Evolutionary conservation across 2,888 invertebrate genomes (phyloP), one percentile per base, ranked within the genome.

Genomic region (Oxytorus armatus): DNA sequence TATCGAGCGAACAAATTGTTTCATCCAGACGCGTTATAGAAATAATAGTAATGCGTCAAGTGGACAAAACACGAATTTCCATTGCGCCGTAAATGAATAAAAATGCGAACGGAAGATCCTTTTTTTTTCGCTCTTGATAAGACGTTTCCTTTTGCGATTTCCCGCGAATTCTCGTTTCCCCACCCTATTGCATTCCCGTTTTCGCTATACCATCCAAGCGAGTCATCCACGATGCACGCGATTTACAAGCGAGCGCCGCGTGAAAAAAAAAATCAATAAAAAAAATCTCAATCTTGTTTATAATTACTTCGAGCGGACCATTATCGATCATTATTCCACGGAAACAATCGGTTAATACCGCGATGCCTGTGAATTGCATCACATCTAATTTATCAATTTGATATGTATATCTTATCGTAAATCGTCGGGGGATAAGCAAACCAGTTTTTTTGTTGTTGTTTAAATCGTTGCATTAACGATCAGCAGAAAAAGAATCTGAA

Each of bases 81-180:
- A 33, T 36, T 65, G 14, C 10, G 23, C n/a, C 14, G 11, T 16
- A 14, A 59, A 11, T 33, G 33, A 51, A 47, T 23, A 29, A 63
- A 55, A 8, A 53, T 10, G 10, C 11, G 25, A 33, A 47, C 49
- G 59, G 14, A 68, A 59, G 47, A 66, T 68, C 21, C 3, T 66
- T 16, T 25, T n/a, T 33, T 29, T 10, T 65, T 55, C 33, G 18
- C 29, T 53, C 33, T 23, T 16, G 16, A 18, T 47, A 44, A 51
- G n/a, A 23, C 25, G 61, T 72, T 70, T 77, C 44, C 70, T 77
- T 33, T 55, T 33, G 65, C 21, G 73, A 44, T 55, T 74, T 55
- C 29, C n/a, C n/a, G n/a, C n/a, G n/a, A n/a, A n/a, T n/a, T 21
- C n/a, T 1, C 18, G 3, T 33, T 51, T 73, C 53, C 57, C 33